These are phyloP conservation scores for Teleogryllus oceanicus DNA, from an alignment of 2,888 invertebrate genomes.

Conservation along the genomic window DNA sequence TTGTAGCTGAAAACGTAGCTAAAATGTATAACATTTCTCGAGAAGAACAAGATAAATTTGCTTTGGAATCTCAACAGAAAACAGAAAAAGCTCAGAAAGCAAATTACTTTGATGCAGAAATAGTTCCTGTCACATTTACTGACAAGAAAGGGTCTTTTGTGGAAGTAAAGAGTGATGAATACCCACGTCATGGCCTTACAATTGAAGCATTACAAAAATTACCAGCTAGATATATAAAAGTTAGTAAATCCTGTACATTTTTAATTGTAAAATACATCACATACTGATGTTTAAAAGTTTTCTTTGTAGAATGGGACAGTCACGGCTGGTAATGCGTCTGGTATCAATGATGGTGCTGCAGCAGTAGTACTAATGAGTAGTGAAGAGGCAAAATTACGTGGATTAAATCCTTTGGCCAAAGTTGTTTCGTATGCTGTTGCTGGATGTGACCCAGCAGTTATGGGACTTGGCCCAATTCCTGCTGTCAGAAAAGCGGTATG, in stretches of 20 bases:
- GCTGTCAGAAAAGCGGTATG: slow-evolving; percentile 67
- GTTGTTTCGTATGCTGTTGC: slow-evolving; percentile 72
- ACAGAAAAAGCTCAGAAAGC: slow-evolving; percentile 59
- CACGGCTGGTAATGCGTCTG: slow-evolving; percentile 76
- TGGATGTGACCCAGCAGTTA: slow-evolving; percentile 74
- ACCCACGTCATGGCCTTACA: slow-evolving; percentile 60
- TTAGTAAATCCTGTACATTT: slow-evolving; percentile 41
- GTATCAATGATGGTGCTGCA: slow-evolving; percentile 86
- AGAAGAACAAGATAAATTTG: slow-evolving; percentile 67
- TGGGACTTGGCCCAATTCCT: slow-evolving; percentile 74
- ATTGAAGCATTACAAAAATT: slow-evolving; percentile 60
- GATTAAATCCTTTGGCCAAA: slow-evolving; percentile 64
- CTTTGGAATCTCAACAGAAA: slow-evolving; percentile 64
- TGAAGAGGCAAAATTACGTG: slow-evolving; percentile 54
- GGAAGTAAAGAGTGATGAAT: slow-evolving; percentile 62
- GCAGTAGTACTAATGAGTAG: slow-evolving; percentile 71
- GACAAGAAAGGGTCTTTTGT: slow-evolving; percentile 49
- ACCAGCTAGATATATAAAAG: slow-evolving; percentile 61
- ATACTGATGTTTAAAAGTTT: not conserved
- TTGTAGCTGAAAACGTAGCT: slow-evolving; percentile 70
- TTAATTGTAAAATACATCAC: not conserved
- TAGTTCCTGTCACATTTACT: slow-evolving; percentile 60
- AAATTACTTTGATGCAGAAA: slow-evolving; percentile 67
- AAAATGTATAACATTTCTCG: slow-evolving; percentile 61
- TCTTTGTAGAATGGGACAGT: slow-evolving; percentile 58